phyloP scores from a whole-genome alignment of 2,113 vertebrate genomes.

The Lophius piscatorius region DNA sequence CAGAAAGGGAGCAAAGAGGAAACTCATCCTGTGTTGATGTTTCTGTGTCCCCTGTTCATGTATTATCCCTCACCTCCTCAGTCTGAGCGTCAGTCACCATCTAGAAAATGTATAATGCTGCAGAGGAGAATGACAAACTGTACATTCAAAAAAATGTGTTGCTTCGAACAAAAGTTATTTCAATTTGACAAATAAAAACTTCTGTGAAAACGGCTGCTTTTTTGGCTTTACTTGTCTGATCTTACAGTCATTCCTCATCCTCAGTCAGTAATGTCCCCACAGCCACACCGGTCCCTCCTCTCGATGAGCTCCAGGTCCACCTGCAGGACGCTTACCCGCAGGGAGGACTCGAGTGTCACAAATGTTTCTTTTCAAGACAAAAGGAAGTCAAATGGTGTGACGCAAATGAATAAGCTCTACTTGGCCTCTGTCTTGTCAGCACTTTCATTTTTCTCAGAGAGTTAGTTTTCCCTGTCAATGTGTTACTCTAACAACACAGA shows the following conservation, averaged over 20 bases:
- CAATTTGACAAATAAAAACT: conserved; percentile 83
- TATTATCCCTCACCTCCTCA: conserved; percentile 57
- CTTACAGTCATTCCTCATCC: background rate
- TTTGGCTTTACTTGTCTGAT: conserved; percentile 20
- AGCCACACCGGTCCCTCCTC: background rate
- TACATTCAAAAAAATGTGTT: conserved; percentile 74
- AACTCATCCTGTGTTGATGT: conserved; percentile 55
- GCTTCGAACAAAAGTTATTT: conserved; percentile 76
- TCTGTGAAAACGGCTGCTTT: conserved; percentile 71
- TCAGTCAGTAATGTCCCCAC: background rate
- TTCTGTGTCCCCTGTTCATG: conserved; percentile 54
- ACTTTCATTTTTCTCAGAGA: no score
- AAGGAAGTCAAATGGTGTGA: no score
- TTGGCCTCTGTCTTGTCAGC: no score
- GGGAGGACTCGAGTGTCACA: no score
- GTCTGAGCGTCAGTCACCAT: conserved; percentile 67
- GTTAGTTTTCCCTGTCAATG: no score
- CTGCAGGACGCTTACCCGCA: background rate
- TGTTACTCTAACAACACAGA: no score
- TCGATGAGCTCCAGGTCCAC: background rate
- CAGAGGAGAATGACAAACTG: conserved; percentile 58
- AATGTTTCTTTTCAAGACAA: no score
- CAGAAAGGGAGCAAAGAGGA: conserved; percentile 37
- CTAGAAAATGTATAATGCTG: conserved; percentile 68
- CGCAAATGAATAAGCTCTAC: no score